Percentiles rank a stretch among this genome's conserved stretches.
Evolutionary conservation across 37 sponge, comb jelly and placozoan species (phyloP).

Genomic region (Cliona cf. orientalis): DNA sequence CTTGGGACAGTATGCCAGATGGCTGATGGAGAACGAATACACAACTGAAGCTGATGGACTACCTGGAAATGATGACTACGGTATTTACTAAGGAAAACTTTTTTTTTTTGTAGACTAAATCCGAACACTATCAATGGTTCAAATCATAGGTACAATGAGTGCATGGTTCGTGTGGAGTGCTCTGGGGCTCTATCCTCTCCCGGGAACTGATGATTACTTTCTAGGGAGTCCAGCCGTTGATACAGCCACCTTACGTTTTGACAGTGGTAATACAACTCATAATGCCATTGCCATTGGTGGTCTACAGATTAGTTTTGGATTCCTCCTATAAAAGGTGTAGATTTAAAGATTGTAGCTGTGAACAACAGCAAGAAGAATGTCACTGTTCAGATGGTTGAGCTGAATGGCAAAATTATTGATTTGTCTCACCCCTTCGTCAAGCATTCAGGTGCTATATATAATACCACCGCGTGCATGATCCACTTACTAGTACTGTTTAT

Average conservation of each 20-base stretch:
- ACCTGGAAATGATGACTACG: slow-evolving; percentile 73
- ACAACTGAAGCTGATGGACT: slow-evolving; percentile 48
- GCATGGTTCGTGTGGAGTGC: slow-evolving; percentile 66
- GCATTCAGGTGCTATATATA: slow-evolving; percentile 46
- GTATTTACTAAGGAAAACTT: background rate
- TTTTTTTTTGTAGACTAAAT: background rate
- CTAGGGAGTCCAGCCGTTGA: slow-evolving; percentile 51
- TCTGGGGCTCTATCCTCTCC: slow-evolving; percentile 55
- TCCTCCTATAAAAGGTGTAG: background rate
- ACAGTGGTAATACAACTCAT: too few relatives aligned
- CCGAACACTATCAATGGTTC: background rate
- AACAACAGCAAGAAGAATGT: slow-evolving; percentile 29
- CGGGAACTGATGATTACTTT: slow-evolving; percentile 54
- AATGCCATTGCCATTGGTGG: too few relatives aligned
- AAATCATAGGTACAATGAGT: slow-evolving; percentile 52
- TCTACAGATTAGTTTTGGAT: too few relatives aligned
- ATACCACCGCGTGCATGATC: too few relatives aligned
- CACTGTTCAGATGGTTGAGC: slow-evolving; percentile 10
- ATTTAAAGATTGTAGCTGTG: slow-evolving; percentile 11
- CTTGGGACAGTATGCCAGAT: slow-evolving; percentile 26
- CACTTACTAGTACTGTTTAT: too few relatives aligned
- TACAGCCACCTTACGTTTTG: slow-evolving; percentile 15
- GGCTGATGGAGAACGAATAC: slow-evolving; percentile 61
- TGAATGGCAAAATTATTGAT: slow-evolving; percentile 38
- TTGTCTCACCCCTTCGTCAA: slow-evolving; percentile 29